Evolutionary conservation across 2,797 vertebrate species (phyloP), one percentile per base, ranked within the genome.

Genomic region (Melanotaenia pygmaea): DNA sequence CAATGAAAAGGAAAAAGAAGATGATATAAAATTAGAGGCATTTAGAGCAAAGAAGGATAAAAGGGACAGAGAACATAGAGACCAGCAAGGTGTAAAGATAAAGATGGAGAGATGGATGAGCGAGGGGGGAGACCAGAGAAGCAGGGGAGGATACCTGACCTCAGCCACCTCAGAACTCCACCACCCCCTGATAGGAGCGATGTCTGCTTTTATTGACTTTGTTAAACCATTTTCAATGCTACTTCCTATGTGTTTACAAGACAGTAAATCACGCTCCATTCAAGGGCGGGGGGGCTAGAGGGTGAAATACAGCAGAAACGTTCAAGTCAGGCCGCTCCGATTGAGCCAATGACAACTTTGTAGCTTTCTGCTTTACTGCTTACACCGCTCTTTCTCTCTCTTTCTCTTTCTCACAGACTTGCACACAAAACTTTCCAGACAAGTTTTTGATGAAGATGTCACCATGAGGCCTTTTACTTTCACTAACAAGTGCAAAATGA

Each of bases 201-300:
- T 90, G 92, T 94, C 94, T 94, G 93, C 92, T 94, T 94, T 95
- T 95, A 95, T 94, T 94, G 94, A 95, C 93, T 95, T 94, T 95
- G 94, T 94, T 94, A 94, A 94, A 94, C 87, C 89, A n/a, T 95
- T 95, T 94, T 92, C 93, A 94, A 92, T 94, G 93, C 91, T 93
- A 90, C 92, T 91, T 95, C 93, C 92, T 92, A 94, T 92, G 94
- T 95, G 94, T 95, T 95, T 95, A 95, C 94, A 94, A 94, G 94
- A 94, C 91, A 88, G 91, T 95, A 95, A 95, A 94, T 94, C 91
- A 93, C 81, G 70, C 85, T 83, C 84, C 82, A 79, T 87, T 90
- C 91, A 37, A 77, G 74, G 78, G 79, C 72, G 74, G 79, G 74
- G 79, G 86, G 80, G 64, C 64, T 73, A 54, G n/a, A 80, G 76